Evolutionary conservation across 2,797 vertebrate genomes (phyloP).

Genomic region (Avahi laniger): DNA sequence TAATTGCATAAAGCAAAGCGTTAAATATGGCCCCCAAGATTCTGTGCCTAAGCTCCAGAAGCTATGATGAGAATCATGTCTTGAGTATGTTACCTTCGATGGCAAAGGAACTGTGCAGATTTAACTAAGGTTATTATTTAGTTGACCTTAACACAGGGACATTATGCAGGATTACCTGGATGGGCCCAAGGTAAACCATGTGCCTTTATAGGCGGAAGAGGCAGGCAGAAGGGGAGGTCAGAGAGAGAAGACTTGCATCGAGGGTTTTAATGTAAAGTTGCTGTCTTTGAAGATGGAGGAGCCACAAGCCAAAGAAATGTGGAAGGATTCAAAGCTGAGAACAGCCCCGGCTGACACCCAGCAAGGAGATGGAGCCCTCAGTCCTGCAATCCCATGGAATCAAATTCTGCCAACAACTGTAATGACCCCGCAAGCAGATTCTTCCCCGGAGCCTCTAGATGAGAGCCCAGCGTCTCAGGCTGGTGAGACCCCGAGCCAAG

Average conservation of each 20-base stretch:
- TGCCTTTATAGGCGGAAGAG: not conserved
- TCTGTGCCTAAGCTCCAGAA: not conserved
- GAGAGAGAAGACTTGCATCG: not conserved
- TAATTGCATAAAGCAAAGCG: not conserved
- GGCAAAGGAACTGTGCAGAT: not conserved
- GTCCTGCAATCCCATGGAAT: not conserved
- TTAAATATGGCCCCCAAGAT: not conserved
- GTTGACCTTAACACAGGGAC: not conserved
- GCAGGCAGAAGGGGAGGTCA: not conserved
- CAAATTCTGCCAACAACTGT: not conserved
- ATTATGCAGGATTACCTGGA: not conserved
- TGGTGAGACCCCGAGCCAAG: not conserved
- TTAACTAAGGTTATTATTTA: not conserved
- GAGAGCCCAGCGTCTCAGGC: not conserved
- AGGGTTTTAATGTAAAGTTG: not conserved
- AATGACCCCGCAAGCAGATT: not conserved
- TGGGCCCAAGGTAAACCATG: not conserved
- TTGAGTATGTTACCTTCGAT: not conserved
- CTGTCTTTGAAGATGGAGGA: not conserved
- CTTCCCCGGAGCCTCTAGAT: not conserved
- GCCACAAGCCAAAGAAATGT: not conserved
- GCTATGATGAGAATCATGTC: too few relatives aligned
- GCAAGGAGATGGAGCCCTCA: not conserved
- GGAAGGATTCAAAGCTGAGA: not conserved
- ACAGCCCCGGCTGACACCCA: not conserved